Conservation (phyloP, 1,140 invertebrate genomes). For the Trichoplusia ni region DNA sequence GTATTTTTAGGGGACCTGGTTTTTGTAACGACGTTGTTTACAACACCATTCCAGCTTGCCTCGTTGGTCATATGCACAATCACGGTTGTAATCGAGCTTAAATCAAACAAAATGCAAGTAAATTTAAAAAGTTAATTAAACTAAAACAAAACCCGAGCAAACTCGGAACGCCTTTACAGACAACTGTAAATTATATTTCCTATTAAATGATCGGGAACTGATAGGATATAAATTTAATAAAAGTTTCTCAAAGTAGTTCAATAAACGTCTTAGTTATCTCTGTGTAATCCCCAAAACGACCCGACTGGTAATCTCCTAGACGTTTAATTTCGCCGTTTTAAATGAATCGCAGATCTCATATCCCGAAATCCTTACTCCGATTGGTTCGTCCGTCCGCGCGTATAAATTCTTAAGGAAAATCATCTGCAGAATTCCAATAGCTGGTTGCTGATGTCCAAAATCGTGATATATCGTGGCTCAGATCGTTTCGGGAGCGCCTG, state of each 20-base stretch:
- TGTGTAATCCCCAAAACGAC: conserved; percentile 61
- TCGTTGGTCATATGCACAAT: no score
- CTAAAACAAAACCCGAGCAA: conserved; percentile 8
- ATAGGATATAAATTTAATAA: conserved; percentile 45
- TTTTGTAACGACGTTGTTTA: conserved; percentile 6
- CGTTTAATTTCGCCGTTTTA: conserved; percentile 75
- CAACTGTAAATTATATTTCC: conserved; percentile 35
- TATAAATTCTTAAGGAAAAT: conserved; percentile 74
- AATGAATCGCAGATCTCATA: conserved; percentile 72
- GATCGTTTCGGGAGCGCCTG: conserved; percentile 58
- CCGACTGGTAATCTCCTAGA: conserved; percentile 62
- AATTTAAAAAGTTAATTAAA: conserved; percentile 14
- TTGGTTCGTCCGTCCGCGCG: conserved; percentile 58
- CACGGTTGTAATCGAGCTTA: background rate
- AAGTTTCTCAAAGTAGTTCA: conserved; percentile 51
- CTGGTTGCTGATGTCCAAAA: conserved; percentile 74
- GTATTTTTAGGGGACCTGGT: background rate
- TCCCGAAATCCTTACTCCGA: conserved; percentile 60
- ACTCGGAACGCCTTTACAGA: conserved; percentile 6
- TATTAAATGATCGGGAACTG: conserved; percentile 28
- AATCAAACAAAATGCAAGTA: background rate
- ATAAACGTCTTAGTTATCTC: conserved; percentile 67
- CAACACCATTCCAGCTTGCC: no score
- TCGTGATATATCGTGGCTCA: conserved; percentile 72
- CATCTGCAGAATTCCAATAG: conserved; percentile 78